Base-by-base conservation (phyloP, 2,113 vertebrate genomes). In the Emydura subglobosa region DNA sequence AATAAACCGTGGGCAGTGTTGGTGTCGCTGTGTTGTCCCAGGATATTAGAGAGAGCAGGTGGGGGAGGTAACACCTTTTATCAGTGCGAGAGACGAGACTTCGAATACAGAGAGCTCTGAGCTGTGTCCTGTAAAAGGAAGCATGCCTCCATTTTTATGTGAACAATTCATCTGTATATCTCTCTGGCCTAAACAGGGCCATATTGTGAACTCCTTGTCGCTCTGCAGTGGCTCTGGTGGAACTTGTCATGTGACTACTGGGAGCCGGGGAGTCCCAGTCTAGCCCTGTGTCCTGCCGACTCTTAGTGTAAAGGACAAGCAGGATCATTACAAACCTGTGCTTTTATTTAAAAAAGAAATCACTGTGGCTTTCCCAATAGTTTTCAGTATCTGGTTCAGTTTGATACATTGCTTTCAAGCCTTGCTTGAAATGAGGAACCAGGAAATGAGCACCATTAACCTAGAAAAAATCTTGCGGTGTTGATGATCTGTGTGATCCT, bases 391-490 rank as follows among this genome's bases (percentile, higher is more conserved):
- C 72, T 50, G 19, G 49, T 59, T n/a, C 29, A 19, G n/a, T 59
- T 25, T 42, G 42, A 14, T 57, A 55, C 83, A 78, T 82, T 87
- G 88, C 76, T 96, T 94, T 79, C 79, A 74, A 74, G 59, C 90
- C 83, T 51, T 82, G 81, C 76, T 95, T 91, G 89, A 83, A 31
- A 79, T 86, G 92, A 84, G 25, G 94, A 91, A 44, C 90, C 85
- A 85, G 85, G 87, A 97, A 94, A 93, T 34, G 57, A 92, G 88
- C 82, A 51, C 84, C 95, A 86, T 81, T 79, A 93, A 50, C 44
- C 3, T 25, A 57, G 95, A 47, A 80, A 93, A 92, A 91, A 19
- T 42, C 51, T n/a, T 34, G 59, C 82, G 61, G 92, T 34, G 68
- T 34, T 92, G 74, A 92, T 92, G 74, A 92, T 96, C 88, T 91